Base-by-base conservation (phyloP, 2,113 vertebrate genomes). In the Bos indicus region DNA sequence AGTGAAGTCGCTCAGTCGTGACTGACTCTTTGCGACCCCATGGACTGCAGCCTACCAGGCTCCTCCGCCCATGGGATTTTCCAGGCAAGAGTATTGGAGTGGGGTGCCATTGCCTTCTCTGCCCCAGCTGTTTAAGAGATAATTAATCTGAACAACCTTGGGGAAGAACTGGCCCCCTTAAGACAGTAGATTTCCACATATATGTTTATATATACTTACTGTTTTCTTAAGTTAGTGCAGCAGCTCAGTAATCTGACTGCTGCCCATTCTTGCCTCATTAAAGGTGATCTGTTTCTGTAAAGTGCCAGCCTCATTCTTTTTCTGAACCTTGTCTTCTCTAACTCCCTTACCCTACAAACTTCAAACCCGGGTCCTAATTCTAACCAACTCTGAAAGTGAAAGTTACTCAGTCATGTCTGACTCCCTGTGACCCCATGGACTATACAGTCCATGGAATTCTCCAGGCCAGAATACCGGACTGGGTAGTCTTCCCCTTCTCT, bases 11-110 rank as follows among this genome's bases (percentile, higher is more conserved):
- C 62, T 67, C 62, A 67, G 33, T n/a, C 7, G 2, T 19, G 62
- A n/a, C 62, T 8, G 1, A 19, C 30, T 19, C 33, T n/a, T n/a
- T 19, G 16, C 4, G 0, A 67, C 62, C 1, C 33, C 33, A 19
- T 67, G 33, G 16, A 67, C 64, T 67, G 33, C 16, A n/a, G 33
- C 16, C 33, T 1, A n/a, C 64, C 64, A 67, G 33, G 33, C 8
- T 67, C 64, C 4, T 67, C n/a, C 0, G 17, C 36, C 17, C 62
- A 17, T 36, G 64, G 64, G 33, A 36, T 67, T 21, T 67, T 67
- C 64, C 33, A 67, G 17, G 17, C 64, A 36, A 67, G 64, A 67
- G 8, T 21, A 67, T 33, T 5, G 17, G 33, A 67, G 17, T 36
- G n/a, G 17, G 33, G 17, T 67, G 64, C 64, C 33, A 67, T 36